phyloP scores from a whole-genome alignment of 2,113 vertebrate genomes.

The Acrocephalus arundinaceus region DNA sequence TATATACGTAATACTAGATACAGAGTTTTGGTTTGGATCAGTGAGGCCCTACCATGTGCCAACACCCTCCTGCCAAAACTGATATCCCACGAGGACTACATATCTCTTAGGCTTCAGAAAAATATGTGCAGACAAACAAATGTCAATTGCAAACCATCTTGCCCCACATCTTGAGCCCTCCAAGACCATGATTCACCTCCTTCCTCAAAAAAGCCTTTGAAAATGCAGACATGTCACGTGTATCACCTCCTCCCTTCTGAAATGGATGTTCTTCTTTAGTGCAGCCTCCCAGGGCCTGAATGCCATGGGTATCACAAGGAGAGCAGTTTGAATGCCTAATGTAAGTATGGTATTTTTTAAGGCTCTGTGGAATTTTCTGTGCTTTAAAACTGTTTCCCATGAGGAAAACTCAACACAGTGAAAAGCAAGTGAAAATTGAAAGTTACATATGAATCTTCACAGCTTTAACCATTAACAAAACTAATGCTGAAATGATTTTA shows the following conservation, averaged over 20 bases:
- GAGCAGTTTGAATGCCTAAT: not conserved
- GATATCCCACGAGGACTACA: constrained; percentile 1
- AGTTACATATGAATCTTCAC: not conserved
- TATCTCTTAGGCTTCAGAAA: constrained; percentile 32
- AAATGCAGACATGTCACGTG: not conserved
- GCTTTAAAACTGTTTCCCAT: not conserved
- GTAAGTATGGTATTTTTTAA: not conserved
- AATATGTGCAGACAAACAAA: constrained; percentile 37
- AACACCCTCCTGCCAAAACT: constrained; percentile 47
- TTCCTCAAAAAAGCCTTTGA: not conserved
- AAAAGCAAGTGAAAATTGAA: constrained; percentile 16
- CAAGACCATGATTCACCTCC: not conserved
- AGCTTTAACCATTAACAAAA: not conserved
- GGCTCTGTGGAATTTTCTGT: not conserved
- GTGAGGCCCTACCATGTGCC: not conserved
- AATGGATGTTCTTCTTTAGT: not conserved
- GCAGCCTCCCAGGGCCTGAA: not conserved
- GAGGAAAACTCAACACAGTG: not conserved
- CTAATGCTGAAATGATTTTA: not conserved
- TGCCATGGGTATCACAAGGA: not conserved
- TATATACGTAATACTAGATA: constrained; percentile 33
- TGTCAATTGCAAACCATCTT: constrained; percentile 26
- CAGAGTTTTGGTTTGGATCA: constrained; percentile 40
- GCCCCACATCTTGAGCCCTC: not conserved
- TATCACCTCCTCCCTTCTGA: not conserved